Conservation (phyloP, 2,888 invertebrate species). For the Parnassius mnemosyne region DNA sequence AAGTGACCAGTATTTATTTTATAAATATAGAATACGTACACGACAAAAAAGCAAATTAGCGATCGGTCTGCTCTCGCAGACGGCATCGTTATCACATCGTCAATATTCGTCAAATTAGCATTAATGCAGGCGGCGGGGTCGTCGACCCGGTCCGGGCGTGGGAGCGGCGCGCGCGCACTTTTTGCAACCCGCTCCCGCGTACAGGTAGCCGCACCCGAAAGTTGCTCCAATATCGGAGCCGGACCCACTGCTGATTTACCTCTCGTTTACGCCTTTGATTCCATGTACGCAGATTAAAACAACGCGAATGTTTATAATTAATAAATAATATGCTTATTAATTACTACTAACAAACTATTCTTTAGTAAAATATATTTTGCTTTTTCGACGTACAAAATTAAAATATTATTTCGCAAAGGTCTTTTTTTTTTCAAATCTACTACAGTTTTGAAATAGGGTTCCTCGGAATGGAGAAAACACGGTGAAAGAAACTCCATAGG, state of each 20-base stretch:
- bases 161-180: conserved; percentile 62
- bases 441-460: too few species aligned
- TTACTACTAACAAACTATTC: too few species aligned
- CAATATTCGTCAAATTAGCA: conserved; percentile 70
- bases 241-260: conserved; percentile 12
- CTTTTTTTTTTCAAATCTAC: too few species aligned
- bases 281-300: conserved; percentile 2
- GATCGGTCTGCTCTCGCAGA: conserved; percentile 30
- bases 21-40: too few species aligned
- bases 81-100: conserved; percentile 45
- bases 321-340: too few species aligned
- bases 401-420: too few species aligned
- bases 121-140: conserved; percentile 60
- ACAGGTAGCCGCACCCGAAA: conserved; percentile 41
- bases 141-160: conserved; percentile 59
- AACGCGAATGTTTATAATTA: too few species aligned
- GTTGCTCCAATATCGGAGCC: conserved; percentile 14
- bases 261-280: conserved; percentile 12
- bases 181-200: conserved; percentile 57
- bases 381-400: too few species aligned
- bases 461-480: too few species aligned
- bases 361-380: too few species aligned
- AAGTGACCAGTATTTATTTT: too few species aligned
- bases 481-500: too few species aligned
- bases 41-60: conserved; percentile 17